Conservation (phyloP, 2,797 vertebrate genomes). For the Acomys russatus region DNA sequence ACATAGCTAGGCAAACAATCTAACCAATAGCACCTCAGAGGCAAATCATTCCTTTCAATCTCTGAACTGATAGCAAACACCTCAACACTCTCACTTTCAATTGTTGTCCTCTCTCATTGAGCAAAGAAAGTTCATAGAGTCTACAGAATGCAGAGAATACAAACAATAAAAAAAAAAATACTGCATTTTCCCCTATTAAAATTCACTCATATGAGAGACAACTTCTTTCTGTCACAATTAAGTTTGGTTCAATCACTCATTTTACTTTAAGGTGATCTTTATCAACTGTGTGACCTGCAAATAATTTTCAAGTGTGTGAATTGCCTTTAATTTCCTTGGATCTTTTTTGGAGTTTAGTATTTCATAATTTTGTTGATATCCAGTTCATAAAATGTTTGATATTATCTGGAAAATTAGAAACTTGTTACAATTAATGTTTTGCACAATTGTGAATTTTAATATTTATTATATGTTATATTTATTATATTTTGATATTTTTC, state of each 20-base stretch:
- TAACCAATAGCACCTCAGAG: background rate
- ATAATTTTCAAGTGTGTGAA: background rate
- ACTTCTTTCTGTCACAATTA: background rate
- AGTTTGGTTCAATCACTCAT: background rate
- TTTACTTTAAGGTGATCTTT: background rate
- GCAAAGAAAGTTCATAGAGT: background rate
- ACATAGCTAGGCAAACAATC: background rate
- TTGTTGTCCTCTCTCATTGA: background rate
- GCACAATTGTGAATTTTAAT: background rate
- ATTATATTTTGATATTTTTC: constrained; percentile 4
- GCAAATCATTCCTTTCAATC: background rate
- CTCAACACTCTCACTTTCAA: background rate
- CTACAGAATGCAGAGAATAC: background rate
- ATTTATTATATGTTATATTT: background rate
- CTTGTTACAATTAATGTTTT: background rate
- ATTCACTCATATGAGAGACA: background rate
- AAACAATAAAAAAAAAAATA: background rate
- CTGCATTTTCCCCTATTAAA: background rate
- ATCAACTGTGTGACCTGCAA: background rate
- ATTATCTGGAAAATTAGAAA: background rate
- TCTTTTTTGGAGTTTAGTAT: background rate
- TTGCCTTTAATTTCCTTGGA: background rate
- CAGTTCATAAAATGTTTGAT: background rate
- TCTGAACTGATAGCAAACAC: background rate
- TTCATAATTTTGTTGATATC: background rate